Evolutionary conservation across 1,140 invertebrate genomes (phyloP).

Genomic region (Colletes gigas): DNA sequence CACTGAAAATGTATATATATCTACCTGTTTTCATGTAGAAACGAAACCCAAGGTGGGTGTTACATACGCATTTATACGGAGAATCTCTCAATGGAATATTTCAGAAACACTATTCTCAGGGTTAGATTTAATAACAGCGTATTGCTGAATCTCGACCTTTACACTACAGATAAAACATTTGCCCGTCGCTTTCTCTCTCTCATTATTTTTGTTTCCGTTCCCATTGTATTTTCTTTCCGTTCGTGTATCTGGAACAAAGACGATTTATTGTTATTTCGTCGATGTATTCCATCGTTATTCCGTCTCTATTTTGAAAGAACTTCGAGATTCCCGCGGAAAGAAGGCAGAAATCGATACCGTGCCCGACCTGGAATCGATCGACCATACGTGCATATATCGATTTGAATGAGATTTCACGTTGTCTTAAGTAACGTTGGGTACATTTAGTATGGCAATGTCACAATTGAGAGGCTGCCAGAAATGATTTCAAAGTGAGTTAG

Average conservation of each 20-base stretch:
- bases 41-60: constrained; percentile 3
- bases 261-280: no score
- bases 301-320: no score
- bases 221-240: no score
- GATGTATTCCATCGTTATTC: no score
- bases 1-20: background rate
- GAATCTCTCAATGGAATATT: background rate
- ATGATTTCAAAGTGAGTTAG: constrained; percentile 70
- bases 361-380: background rate
- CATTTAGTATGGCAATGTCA: constrained; percentile 65
- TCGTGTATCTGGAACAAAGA: no score
- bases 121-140: no score
- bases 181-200: background rate
- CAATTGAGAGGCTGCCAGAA: constrained; percentile 74
- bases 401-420: constrained; percentile 12
- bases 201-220: no score
- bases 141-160: background rate
- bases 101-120: constrained; percentile 5
- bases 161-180: background rate
- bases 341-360: background rate
- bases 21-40: background rate
- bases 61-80: background rate
- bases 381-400: background rate
- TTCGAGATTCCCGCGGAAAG: background rate
- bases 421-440: constrained; percentile 31